phyloP scores from a whole-genome alignment of 2,888 invertebrate genomes.

The Dione juno region DNA sequence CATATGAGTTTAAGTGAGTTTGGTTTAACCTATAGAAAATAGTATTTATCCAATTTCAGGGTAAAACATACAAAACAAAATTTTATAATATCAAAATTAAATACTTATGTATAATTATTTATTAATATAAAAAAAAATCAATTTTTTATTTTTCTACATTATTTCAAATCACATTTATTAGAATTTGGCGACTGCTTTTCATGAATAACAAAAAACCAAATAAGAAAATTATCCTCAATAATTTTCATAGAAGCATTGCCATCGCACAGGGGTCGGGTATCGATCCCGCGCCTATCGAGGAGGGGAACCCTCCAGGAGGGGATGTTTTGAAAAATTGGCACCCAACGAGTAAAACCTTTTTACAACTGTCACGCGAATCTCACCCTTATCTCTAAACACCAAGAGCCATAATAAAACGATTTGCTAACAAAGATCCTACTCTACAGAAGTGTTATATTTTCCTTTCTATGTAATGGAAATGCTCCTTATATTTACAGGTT shows the following conservation, averaged over 20 bases:
- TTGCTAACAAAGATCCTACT: conserved; percentile 32
- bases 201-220: conserved; percentile 10
- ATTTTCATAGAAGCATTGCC: conserved; percentile 60
- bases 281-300: conserved; percentile 78
- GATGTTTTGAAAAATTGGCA: conserved; percentile 83
- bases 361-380: conserved; percentile 46
- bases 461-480: conserved; percentile 34
- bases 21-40: no score
- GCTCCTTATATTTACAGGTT: conserved; percentile 26
- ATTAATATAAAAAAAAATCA: background rate
- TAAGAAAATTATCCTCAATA: conserved; percentile 41
- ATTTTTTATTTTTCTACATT: background rate
- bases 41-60: no score
- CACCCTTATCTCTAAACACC: conserved; percentile 39
- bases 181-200: background rate
- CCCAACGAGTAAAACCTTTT: conserved; percentile 63
- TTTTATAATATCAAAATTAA: no score
- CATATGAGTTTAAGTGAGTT: no score
- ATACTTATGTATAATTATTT: background rate
- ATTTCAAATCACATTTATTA: background rate
- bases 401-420: conserved; percentile 37
- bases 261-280: conserved; percentile 73
- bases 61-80: no score
- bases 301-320: conserved; percentile 69
- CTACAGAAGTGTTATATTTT: conserved; percentile 37